These are phyloP conservation scores for Trichechus manatus DNA, from an alignment of 2,113 vertebrate genomes.

Conservation along the genomic window DNA sequence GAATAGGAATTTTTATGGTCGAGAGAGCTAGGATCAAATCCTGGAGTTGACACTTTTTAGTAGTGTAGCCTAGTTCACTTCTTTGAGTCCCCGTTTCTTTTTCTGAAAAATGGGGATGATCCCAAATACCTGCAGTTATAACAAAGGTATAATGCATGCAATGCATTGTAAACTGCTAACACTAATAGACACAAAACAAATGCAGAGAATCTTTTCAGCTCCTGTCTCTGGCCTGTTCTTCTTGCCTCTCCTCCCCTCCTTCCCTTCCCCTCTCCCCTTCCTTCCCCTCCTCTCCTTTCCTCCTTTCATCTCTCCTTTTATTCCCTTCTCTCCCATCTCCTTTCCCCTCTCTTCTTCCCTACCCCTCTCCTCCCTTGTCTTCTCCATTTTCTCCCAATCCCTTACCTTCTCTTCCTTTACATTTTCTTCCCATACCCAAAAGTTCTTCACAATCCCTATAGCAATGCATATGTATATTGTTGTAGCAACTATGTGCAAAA, in stretches of 20 bases:
- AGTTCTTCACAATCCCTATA: not conserved
- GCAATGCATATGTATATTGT: not conserved
- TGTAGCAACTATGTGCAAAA: not conserved
- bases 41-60: not conserved
- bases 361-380: not conserved
- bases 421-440: not conserved
- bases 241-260: not conserved
- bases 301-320: not conserved
- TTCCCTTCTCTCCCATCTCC: too few species aligned
- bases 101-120: not conserved
- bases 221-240: not conserved
- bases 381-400: not conserved
- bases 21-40: not conserved
- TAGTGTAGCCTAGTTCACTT: not conserved
- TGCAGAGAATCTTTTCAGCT: not conserved
- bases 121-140: not conserved
- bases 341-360: not conserved
- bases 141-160: not conserved
- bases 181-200: not conserved
- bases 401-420: not conserved
- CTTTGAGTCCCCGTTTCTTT: slow-evolving; percentile 6
- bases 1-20: not conserved
- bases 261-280: not conserved
- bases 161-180: not conserved
- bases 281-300: too few species aligned